Conservation (phyloP, 2,113 vertebrate species). For the Agelaius tricolor region DNA sequence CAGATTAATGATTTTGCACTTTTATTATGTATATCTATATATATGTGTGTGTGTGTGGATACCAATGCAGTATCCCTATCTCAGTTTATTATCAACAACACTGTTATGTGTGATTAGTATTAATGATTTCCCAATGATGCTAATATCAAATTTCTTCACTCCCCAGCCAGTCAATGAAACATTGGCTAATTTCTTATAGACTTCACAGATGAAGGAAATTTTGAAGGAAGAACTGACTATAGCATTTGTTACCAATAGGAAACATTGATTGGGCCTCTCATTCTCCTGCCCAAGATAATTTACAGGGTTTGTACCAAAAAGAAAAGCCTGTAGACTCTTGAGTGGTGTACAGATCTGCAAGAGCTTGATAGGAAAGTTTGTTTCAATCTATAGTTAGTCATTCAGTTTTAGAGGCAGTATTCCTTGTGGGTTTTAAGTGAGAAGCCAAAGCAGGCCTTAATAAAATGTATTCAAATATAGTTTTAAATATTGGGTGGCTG, state of each 20-base stretch:
- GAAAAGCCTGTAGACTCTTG: background rate
- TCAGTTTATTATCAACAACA: background rate
- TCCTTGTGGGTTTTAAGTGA: background rate
- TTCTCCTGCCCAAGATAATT: background rate
- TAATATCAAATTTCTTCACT: background rate
- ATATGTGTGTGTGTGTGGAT: background rate
- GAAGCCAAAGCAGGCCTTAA: background rate
- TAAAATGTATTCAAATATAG: conserved; percentile 2
- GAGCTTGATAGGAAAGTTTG: background rate
- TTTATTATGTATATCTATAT: background rate
- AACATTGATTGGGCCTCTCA: background rate
- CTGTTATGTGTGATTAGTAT: background rate
- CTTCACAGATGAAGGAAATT: background rate
- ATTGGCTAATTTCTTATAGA: background rate
- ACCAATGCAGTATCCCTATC: background rate
- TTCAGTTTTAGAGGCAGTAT: background rate
- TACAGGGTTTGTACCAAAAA: background rate
- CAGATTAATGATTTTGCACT: background rate
- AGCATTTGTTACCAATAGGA: background rate
- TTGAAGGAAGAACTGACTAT: background rate
- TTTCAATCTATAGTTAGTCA: background rate
- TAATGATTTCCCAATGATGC: background rate
- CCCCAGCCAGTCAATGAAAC: background rate
- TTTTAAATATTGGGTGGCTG: background rate
- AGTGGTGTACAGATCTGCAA: background rate